Evolutionary conservation across 2,797 vertebrate genomes (phyloP).

Genomic region (Cuniculus paca): DNA sequence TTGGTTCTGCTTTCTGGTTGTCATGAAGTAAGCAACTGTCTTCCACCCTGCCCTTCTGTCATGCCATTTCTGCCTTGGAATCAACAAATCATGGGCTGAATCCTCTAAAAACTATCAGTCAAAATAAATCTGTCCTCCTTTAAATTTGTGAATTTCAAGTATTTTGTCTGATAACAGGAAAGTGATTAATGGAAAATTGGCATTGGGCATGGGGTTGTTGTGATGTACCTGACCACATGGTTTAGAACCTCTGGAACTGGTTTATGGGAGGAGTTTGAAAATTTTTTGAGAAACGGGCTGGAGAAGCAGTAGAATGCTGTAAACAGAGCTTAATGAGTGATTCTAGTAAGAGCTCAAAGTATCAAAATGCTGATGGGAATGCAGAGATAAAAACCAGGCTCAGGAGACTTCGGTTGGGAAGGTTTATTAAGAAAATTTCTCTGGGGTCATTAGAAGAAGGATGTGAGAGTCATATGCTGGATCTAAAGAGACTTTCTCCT

Average conservation of each 20-base stretch:
- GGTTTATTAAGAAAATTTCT: constrained; percentile 56
- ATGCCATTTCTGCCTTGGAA: background rate
- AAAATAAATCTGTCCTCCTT: background rate
- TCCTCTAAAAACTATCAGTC: background rate
- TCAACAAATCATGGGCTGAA: background rate
- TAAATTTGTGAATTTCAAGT: background rate
- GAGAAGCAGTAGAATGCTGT: background rate
- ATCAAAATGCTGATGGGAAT: background rate
- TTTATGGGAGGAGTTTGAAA: background rate
- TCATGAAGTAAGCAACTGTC: background rate
- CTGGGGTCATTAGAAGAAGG: background rate
- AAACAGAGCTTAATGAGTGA: background rate
- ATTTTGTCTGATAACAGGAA: background rate
- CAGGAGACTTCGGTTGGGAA: background rate
- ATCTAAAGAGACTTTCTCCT: background rate
- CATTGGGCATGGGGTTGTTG: background rate
- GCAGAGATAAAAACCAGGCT: background rate
- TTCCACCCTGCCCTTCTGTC: background rate
- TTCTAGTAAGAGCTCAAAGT: background rate
- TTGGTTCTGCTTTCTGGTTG: background rate
- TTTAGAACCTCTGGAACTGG: background rate
- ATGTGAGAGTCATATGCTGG: background rate
- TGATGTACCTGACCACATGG: background rate
- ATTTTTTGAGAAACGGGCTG: background rate
- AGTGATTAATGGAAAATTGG: background rate